phyloP scores from a whole-genome alignment of 2,797 vertebrate genomes.

The Propithecus perrieri region DNA sequence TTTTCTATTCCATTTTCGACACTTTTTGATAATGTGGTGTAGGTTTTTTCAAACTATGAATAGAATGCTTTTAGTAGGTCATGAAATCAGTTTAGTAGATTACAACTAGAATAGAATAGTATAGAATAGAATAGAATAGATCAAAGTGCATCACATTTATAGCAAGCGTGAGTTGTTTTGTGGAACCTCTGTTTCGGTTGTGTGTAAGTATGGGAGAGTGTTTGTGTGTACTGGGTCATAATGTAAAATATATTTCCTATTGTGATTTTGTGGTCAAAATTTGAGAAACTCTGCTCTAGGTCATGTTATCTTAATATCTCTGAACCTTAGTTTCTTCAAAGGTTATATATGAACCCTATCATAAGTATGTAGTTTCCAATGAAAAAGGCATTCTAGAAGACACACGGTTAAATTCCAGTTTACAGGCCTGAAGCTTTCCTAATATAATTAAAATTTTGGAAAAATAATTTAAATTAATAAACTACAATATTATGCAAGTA shows the following conservation, averaged over 20 bases:
- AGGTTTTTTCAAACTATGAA: neutral
- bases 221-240: neutral
- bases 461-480: neutral
- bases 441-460: neutral
- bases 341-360: neutral
- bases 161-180: neutral
- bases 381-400: neutral
- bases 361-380: neutral
- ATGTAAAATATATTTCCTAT: neutral
- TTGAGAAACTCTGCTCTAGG: neutral
- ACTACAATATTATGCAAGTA: neutral
- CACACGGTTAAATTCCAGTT: neutral
- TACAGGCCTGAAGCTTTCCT: neutral
- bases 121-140: neutral
- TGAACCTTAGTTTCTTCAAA: neutral
- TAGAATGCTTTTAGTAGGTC: neutral
- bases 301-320: neutral
- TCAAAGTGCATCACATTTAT: neutral
- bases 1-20: neutral
- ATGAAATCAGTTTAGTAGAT: neutral
- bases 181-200: neutral
- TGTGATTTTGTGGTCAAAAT: neutral
- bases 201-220: neutral
- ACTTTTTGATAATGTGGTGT: neutral
- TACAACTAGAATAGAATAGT: neutral